Base-by-base conservation (phyloP, 1,140 invertebrate species). In the Drusus annulatus region DNA sequence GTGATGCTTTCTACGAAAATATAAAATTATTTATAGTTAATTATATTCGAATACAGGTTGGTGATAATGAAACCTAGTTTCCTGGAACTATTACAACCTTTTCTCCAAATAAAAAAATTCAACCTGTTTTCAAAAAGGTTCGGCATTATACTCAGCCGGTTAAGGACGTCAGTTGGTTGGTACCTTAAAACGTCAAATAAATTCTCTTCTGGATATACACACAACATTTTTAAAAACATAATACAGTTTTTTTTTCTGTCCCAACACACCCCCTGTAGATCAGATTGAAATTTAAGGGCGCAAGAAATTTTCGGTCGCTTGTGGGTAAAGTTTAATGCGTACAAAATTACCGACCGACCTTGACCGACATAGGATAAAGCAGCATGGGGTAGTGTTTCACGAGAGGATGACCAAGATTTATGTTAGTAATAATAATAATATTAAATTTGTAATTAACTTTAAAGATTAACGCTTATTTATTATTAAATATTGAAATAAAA, bases 121-220 rank as follows among this genome's bases (percentile, higher is more conserved):
- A 45, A 45, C 8, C 36, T 45, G 36, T 45, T 45, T 45, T 45
- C 10, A 45, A 45, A 45, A 45, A 45, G 36, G 36, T 45, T 45
- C 8, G 36, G 8, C 36, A 45, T 45, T 45, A 45, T 45, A 8
- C 36, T 45, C n/a, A n/a, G n/a, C n/a, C n/a, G n/a, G n/a, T n/a
- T n/a, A 1, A 65, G 21, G 21, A 2, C 62, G 62, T n/a, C 10
- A n/a, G 23, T 25, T 52, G 68, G 68, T 51, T 52, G 45, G 19
- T 23, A 71, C 68, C 23, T 71, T 71, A 71, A 71, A 71, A 71
- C 23, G 68, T 71, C 68, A 71, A 71, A 71, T 71, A 71, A 71
- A 21, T 65, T 21, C 65, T 19, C 50, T 6, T 19, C 68, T 15
- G 68, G 68, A 25, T 54, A 71, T 28, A 68, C 21, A 68, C 31